These are phyloP conservation scores for Steinernema scapterisci DNA, from an alignment of 2,888 invertebrate genomes.

Conservation along the genomic window DNA sequence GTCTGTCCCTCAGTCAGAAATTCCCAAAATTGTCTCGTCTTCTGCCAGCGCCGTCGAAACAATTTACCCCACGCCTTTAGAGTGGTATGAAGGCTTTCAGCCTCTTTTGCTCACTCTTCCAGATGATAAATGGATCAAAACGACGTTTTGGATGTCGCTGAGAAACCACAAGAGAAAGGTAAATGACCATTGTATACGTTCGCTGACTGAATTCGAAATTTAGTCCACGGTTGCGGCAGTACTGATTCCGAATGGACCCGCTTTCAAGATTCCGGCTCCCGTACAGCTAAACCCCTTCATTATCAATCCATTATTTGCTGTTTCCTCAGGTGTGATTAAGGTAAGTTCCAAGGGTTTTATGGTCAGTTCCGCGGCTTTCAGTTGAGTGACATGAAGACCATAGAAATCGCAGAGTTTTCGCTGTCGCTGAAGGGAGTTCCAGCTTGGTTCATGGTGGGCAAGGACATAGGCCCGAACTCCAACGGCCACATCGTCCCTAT, in stretches of 20 bases:
- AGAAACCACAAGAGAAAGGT: slow-evolving; percentile 63
- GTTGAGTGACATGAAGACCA: slow-evolving; percentile 65
- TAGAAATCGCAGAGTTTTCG: slow-evolving; percentile 58
- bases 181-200: neutral
- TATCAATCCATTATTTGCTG: slow-evolving; percentile 51
- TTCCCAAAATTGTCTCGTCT: neutral
- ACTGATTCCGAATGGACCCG: slow-evolving; percentile 59
- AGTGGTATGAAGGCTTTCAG: slow-evolving; percentile 64
- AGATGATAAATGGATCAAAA: slow-evolving; percentile 46
- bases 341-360: slow-evolving; percentile 40
- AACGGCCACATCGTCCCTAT: slow-evolving; percentile 65
- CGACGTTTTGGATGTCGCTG: slow-evolving; percentile 63
- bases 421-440: slow-evolving; percentile 61
- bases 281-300: slow-evolving; percentile 54
- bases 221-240: slow-evolving; percentile 52
- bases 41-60: neutral
- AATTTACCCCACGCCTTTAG: slow-evolving; percentile 47
- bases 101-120: slow-evolving; percentile 63
- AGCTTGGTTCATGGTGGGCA: slow-evolving; percentile 67
- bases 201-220: neutral
- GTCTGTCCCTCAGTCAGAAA: neutral
- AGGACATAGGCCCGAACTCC: slow-evolving; percentile 61
- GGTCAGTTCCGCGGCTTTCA: slow-evolving; percentile 31
- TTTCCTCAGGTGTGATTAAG: slow-evolving; percentile 60
- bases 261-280: slow-evolving; percentile 55